Evolutionary conservation across 2,888 invertebrate genomes (phyloP), one percentile per base, ranked within the genome.

Genomic region (Chrysolina americana): DNA sequence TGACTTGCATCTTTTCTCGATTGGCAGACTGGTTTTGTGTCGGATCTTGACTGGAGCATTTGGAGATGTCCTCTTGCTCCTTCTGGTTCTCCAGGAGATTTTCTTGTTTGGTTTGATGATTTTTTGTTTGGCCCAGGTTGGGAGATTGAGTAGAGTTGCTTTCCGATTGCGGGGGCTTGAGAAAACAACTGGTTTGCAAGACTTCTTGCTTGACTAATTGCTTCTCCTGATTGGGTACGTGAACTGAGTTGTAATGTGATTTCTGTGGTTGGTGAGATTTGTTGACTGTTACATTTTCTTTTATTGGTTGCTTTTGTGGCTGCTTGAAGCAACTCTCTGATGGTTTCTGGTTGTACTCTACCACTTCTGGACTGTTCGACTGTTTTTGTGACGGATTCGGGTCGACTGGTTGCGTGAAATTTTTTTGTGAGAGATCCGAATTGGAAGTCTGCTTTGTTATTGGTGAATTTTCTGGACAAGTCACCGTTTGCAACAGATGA

Each of bases 281-380:
- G 68, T 53, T 68, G 53, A 19, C 48, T 53, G 19, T 19, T 19
- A 21, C 21, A 36, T 66, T 50, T 66, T 50, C 44, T 50, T 53
- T 23, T 23, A 50, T 19, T 41, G 41, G 41, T 13, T 41, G 68
- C 23, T 41, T 53, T 53, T 17, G 68, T 53, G 17, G 53, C 68
- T 41, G 53, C 36, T 56, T 53, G 53, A 15, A 68, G 68, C 41
- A 56, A 44, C 19, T 68, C 41, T 68, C 68, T 68, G 8, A 68
- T 68, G 50, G 68, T 68, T 19, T 68, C 68, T 53, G 68, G 17
- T 41, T 68, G 53, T 15, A 41, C 53, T 41, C 68, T 48, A 41
- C 41, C 53, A 13, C 56, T 41, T 50, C 36, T 19, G 53, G 68
- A 41, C 28, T 56, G 53, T 11, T 53, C 68, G 17, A 4, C 53